Evolutionary conservation across 2,888 invertebrate species (phyloP), one percentile per base, ranked within the genome.

Genomic region (Noctua janthe): DNA sequence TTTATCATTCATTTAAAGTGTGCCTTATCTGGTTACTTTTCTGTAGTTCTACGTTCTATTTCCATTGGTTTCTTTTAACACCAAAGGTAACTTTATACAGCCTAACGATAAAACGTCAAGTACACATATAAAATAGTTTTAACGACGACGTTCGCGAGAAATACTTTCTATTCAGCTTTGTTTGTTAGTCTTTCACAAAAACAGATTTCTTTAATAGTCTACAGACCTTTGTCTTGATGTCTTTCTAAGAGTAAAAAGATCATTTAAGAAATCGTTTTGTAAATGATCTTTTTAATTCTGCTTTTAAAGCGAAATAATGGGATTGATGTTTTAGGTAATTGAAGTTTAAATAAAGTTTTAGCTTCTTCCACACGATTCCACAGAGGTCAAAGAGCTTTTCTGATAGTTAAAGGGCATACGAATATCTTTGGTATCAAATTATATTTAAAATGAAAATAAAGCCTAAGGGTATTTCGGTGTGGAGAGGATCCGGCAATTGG

Each of bases 111-210:
- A 89, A 88, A 89, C 66, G 85, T 81, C 78, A 89, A 83, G 83
- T 81, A 82, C 82, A 80, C 72, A 75, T 78, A 88, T 87, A 88
- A 88, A 88, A 88, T 88, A 87, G 85, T 87, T 87, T 84, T 87
- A 89, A 87, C 82, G 80, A 87, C 74, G 70, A 71, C 74, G 69
- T 84, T 84, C 64, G 71, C 74, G 59, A 69, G 74, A 76, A 88
- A 87, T 87, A 87, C 84, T 81, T 84, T 84, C 80, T 76, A 72
- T 81, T 80, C 59, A 74, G 78, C 84, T 87, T 84, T 78, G 77
- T 84, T 85, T 84, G 80, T 77, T 73, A 62, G 62, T 23, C 75
- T 87, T 74, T 81, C 47, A 74, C 51, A 66, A 77, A 77, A 84
- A 87, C 80, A 72, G 80, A 87, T 83, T 87, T 76, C 75, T 78